Evolutionary conservation across 2,113 vertebrate genomes (phyloP).

Genomic region (Grantiella picta): DNA sequence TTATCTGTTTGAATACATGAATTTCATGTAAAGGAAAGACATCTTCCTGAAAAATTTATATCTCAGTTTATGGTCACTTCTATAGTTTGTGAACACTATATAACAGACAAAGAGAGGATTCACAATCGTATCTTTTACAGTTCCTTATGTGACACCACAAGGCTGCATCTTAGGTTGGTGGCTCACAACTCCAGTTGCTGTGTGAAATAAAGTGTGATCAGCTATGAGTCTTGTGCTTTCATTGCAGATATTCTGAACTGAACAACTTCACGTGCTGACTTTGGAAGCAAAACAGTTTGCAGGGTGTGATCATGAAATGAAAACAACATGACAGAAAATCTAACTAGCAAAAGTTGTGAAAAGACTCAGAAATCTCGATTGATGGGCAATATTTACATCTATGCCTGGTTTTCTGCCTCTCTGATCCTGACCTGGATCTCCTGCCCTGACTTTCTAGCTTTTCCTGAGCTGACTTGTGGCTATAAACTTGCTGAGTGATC

Average conservation of each 20-base stretch:
- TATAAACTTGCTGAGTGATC: not conserved
- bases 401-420: not conserved
- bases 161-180: not conserved
- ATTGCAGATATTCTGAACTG: not conserved
- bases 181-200: not conserved
- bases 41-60: not conserved
- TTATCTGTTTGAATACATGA: not conserved
- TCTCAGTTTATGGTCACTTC: not conserved
- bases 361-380: not conserved
- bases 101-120: not conserved
- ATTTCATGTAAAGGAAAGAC: not conserved
- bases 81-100: not conserved
- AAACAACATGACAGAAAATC: not conserved
- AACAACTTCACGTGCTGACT: not conserved
- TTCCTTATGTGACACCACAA: not conserved
- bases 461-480: not conserved
- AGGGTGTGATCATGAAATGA: not conserved
- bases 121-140: not conserved
- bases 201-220: not conserved
- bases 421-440: not conserved
- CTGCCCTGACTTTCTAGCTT: not conserved
- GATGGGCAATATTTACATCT: not conserved
- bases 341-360: not conserved
- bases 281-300: not conserved
- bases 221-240: rapidly evolving